phyloP scores from a whole-genome alignment of 2,113 vertebrate species.

The Poeciliopsis turrubarensis region DNA sequence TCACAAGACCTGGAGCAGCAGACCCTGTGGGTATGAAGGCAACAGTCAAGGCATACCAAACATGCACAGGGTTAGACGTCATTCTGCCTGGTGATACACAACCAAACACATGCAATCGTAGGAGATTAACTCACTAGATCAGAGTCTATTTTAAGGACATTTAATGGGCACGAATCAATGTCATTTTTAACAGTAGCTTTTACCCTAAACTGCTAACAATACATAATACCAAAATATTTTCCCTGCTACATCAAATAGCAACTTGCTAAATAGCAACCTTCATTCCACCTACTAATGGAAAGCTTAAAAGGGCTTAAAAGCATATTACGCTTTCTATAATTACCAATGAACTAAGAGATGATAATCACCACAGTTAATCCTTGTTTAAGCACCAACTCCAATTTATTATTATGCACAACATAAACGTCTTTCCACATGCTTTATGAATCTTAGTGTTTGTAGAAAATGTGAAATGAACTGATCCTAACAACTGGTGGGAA shows the following conservation, averaged over 20 bases:
- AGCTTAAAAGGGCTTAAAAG: background rate
- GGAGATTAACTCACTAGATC: conserved; percentile 54
- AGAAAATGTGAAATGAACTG: no score
- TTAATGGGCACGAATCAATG: conserved; percentile 34
- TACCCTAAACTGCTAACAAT: background rate
- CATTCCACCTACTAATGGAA: background rate
- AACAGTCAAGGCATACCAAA: conserved; percentile 66
- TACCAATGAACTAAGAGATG: background rate
- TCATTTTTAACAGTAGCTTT: conserved; percentile 1
- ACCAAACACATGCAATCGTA: conserved; percentile 41
- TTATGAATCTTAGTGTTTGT: no score
- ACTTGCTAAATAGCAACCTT: background rate
- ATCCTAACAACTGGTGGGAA: no score
- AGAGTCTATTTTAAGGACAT: conserved; percentile 61
- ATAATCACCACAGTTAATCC: background rate
- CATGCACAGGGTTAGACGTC: conserved; percentile 64
- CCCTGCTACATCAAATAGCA: background rate
- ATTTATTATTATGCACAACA: no score
- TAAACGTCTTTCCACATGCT: no score
- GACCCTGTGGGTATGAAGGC: conserved; percentile 48
- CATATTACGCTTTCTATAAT: background rate
- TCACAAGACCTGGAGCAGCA: conserved; percentile 51
- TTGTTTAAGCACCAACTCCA: background rate
- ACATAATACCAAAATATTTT: background rate
- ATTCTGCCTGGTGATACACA: conserved; percentile 59